Evolutionary conservation across 2,797 vertebrate species (phyloP), one percentile per base, ranked within the genome.

Genomic region (Enteromius treurensis): DNA sequence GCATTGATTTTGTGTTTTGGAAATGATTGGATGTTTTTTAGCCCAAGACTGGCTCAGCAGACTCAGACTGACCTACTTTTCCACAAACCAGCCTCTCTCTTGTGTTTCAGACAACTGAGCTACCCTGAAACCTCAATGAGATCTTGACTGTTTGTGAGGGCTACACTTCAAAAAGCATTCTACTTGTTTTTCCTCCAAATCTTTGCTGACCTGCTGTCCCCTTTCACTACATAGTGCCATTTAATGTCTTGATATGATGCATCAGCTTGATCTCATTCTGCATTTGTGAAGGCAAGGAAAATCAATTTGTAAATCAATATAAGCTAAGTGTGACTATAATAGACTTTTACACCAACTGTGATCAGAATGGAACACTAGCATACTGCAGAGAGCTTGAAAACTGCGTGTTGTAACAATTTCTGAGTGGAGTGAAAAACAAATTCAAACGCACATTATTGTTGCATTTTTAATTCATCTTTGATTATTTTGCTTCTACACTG

Each of bases 1-100:
- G 19, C 62, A 75, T 75, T 32, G 77, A 65, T 42, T 67, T 70
- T 76, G 62, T 81, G 6, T 37, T 74, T 74, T 62, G 5, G 60
- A 53, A 65, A 64, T 68, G 51, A 80, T 64, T 84, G 65, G 76
- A 83, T 42, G 71, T 82, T 65, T 75, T 84, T 76, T 64, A 77
- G 75, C 40, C 40, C 3, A 67, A 80, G 73, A 74, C 65, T 26
- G 71, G 67, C 47, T 85, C 77, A 53, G 75, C 60, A 84, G 75
- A 82, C 83, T 80, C 86, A 1, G 58, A 19, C 78, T 88, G 87
- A 89, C 86, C 89, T 87, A 86, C 83, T 87, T 88, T 85, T 79
- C 58, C 67, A 80, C 70, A 76, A 68, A 80, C 60, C 47, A 45
- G 67, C 45, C 70, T 79, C 62, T 78, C 76, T 85, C 29, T 84